These are phyloP conservation scores for Tryphoninae sp. DNA, from an alignment of 2,888 invertebrate species.

Conservation along the genomic window DNA sequence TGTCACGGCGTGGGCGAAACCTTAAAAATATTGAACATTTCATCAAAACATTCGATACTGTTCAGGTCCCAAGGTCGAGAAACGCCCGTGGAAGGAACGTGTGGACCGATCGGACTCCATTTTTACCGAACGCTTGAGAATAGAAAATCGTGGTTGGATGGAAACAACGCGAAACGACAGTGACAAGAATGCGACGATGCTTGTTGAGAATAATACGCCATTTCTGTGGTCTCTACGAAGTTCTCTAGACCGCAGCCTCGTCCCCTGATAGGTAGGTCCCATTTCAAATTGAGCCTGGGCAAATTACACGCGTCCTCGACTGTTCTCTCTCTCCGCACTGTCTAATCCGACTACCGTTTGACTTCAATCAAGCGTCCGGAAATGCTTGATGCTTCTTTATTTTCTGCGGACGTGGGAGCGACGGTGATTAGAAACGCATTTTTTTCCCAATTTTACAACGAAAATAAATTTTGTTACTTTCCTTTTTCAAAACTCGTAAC, in stretches of 20 bases:
- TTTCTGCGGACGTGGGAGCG: neutral
- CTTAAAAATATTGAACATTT: too few species aligned
- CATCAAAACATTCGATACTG: too few species aligned
- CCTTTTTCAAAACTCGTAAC: too few species aligned
- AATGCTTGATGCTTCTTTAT: constrained; percentile 47
- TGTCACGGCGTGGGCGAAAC: too few species aligned
- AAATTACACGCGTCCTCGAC: constrained; percentile 70
- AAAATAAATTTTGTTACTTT: too few species aligned
- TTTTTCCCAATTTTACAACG: neutral
- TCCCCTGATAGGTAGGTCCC: constrained; percentile 65
- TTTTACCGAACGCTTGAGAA: too few species aligned
- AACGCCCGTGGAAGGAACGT: too few species aligned
- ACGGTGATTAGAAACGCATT: neutral
- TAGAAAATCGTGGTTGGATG: neutral
- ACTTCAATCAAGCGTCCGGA: constrained; percentile 61
- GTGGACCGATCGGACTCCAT: too few species aligned
- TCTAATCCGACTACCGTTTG: constrained; percentile 46
- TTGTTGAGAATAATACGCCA: constrained; percentile 74
- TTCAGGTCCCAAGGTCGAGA: too few species aligned
- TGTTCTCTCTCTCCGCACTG: constrained; percentile 30
- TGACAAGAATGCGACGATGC: constrained; percentile 44
- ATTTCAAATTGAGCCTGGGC: constrained; percentile 75
- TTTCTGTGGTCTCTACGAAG: constrained; percentile 73
- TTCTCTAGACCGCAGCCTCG: constrained; percentile 56
- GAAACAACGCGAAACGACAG: constrained; percentile 20